Conservation (phyloP, 92 coral and sea anemone genomes). For the Parazoanthus atlanticus region DNA sequence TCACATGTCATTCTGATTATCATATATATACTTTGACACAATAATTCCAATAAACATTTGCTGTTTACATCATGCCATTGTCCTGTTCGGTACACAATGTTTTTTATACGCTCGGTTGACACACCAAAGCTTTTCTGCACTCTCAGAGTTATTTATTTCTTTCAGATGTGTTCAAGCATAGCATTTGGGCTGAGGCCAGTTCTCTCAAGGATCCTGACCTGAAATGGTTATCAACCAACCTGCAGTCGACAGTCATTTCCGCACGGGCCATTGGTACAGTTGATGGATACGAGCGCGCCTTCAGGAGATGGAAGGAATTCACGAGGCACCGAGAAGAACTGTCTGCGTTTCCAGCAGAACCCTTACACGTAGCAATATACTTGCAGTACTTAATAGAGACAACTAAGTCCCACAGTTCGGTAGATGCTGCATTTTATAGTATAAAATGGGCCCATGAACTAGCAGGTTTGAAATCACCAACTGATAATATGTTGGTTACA, state of each 20-base stretch:
- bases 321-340: conserved; percentile 12
- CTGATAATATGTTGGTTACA: not conserved
- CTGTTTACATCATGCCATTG: conserved; percentile 6
- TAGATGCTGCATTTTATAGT: conserved; percentile 12
- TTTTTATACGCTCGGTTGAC: conserved; percentile 6
- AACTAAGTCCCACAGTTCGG: not conserved
- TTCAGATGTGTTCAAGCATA: conserved; percentile 2
- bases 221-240: conserved; percentile 3
- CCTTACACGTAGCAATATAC: conserved; percentile 1
- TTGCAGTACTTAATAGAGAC: conserved; percentile 9
- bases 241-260: not conserved
- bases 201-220: conserved; percentile 4
- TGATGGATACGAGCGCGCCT: conserved; percentile 9
- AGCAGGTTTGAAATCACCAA: not conserved
- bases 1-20: conserved; percentile 16
- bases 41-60: not conserved
- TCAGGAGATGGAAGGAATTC: conserved; percentile 8
- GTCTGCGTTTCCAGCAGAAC: not conserved
- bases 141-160: not conserved
- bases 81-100: conserved; percentile 19
- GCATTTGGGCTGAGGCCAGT: not conserved
- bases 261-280: not conserved
- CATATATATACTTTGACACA: conserved; percentile 13
- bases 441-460: conserved; percentile 13
- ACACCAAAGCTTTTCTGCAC: not conserved